These are phyloP conservation scores for Emmelina monodactyla DNA, from an alignment of 2,888 invertebrate species.

Conservation along the genomic window DNA sequence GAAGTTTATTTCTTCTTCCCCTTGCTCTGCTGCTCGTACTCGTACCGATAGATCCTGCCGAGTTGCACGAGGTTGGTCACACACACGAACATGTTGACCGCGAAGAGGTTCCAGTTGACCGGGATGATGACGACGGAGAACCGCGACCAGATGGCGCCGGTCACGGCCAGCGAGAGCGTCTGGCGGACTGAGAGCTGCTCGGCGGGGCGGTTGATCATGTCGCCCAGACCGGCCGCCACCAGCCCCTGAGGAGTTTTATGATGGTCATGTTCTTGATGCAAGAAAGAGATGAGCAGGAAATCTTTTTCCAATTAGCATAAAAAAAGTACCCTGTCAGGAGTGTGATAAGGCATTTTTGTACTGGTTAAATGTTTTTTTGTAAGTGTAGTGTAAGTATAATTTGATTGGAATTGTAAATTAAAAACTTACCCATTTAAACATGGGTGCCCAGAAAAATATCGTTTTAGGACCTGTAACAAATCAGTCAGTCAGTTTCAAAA, in stretches of 20 bases:
- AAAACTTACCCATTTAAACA: conserved; percentile 89
- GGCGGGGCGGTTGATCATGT: background rate
- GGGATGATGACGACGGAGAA: background rate
- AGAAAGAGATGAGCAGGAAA: too few relatives aligned
- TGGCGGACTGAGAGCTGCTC: background rate
- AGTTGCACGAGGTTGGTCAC: background rate
- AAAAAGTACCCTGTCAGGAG: too few relatives aligned
- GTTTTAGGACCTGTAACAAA: conserved; percentile 89
- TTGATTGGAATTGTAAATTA: too few relatives aligned
- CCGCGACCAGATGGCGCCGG: background rate
- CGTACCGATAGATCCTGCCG: background rate
- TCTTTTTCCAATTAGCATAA: too few relatives aligned
- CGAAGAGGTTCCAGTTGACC: background rate
- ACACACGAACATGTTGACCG: background rate
- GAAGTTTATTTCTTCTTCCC: too few relatives aligned
- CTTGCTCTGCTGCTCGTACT: too few relatives aligned
- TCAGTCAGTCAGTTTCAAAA: too few relatives aligned
- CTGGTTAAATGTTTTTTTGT: too few relatives aligned
- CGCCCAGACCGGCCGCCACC: background rate
- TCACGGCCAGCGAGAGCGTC: background rate
- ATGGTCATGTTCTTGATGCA: too few relatives aligned
- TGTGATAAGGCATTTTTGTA: too few relatives aligned
- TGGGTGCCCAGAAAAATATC: conserved; percentile 95
- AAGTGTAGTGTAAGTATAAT: too few relatives aligned
- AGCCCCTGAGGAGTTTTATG: background rate